Evolutionary conservation across 2,888 invertebrate species (phyloP), one percentile per base, ranked within the genome.

Genomic region (Pollenia angustigena): DNA sequence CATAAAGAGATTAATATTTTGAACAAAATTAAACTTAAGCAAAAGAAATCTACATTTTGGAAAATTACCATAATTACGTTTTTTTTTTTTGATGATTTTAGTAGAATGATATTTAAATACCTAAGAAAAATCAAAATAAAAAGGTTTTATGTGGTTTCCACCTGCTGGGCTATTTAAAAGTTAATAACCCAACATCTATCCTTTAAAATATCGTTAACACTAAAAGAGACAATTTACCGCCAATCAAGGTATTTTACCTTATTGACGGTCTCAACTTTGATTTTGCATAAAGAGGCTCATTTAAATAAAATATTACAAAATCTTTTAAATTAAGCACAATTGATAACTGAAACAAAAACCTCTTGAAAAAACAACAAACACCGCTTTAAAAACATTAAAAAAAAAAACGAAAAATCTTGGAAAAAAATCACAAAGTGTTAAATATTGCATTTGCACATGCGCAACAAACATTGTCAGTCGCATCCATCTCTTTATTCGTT

Each of bases 161-260:
- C 87, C 89, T 88, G 89, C 87, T 83, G 87, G 69, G 87, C 48
- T 18, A 60, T 85, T 88, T 69, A 72, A 75, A 60, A 48, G 68
- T 72, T 81, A 81, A 71, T 58, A 74, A 68, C 9, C 32, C 44
- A 58, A n/a, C 18, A 62, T 23, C 54, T 16, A 60, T 85, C 62
- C 69, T 32, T 64, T 32, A 14, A 72, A 44, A 42, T 8, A 32
- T 48, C n/a, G 4, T 48, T 3, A 1, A 42, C 8, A 32, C 48
- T 32, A 52, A 52, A 83, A 85, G 60, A 68, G 52, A 75, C 54
- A 66, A 74, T 79, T 84, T 68, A 69, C 68, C 82, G 82, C 69
- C 82, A 79, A 85, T 79, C 72, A 50, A 74, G 44, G 12, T 54
- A 74, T n/a, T 58, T 18, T 58, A 42, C 56, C 56, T n/a, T 75